Conservation (phyloP, 2,113 vertebrate genomes). For the Crotalus horridus region DNA sequence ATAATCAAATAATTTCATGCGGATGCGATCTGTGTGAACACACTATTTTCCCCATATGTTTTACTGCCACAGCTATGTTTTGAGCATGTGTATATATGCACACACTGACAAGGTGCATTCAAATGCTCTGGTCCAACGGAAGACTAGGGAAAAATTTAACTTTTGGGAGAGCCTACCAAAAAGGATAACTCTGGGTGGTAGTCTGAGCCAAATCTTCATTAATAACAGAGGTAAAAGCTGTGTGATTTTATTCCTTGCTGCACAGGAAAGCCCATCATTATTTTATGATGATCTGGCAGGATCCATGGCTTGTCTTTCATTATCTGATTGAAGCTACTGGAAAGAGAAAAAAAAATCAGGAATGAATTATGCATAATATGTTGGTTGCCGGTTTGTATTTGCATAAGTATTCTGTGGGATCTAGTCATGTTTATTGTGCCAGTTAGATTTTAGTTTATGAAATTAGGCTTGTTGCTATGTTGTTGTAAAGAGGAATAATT, state of each 20-base stretch:
- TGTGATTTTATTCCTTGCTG: neutral
- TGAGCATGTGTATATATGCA: neutral
- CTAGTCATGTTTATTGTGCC: neutral
- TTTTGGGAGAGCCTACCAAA: neutral
- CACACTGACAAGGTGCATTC: neutral
- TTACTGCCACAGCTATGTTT: neutral
- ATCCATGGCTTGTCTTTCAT: neutral
- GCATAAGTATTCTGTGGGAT: neutral
- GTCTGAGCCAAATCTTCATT: neutral
- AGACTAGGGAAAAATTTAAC: neutral
- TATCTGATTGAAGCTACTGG: neutral
- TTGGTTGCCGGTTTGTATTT: neutral
- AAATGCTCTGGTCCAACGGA: neutral
- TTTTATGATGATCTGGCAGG: neutral
- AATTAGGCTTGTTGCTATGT: neutral
- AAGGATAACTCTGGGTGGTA: neutral
- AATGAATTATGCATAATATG: neutral
- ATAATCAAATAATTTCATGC: neutral
- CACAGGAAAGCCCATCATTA: neutral
- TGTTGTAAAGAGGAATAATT: neutral
- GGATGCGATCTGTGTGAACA: neutral
- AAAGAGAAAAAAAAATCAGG: neutral
- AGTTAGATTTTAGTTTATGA: neutral
- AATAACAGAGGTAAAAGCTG: neutral
- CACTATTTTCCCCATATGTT: neutral